A percentile compares a stretch with the other conserved stretches of the same genome.
Conservation (phyloP, 2,797 vertebrate species). For the Brotula barbata region DNA sequence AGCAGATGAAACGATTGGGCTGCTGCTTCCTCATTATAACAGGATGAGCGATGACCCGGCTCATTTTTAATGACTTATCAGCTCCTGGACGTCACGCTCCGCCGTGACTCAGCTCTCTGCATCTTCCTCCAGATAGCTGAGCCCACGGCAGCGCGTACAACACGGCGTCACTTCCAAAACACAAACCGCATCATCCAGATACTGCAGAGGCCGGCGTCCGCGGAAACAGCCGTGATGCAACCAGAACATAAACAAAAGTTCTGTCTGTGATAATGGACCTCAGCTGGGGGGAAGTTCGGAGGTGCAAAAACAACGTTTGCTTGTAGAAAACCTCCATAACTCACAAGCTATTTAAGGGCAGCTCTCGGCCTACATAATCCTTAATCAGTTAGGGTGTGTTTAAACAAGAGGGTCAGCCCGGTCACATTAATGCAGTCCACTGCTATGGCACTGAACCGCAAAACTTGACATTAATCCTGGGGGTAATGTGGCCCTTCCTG, state of each 20-base stretch:
- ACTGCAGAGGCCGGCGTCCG: slow-evolving; percentile 50
- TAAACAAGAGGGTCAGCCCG: slow-evolving; percentile 75
- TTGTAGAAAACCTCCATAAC: slow-evolving; percentile 63
- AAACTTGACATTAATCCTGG: slow-evolving; percentile 83
- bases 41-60: slow-evolving; percentile 71
- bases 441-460: slow-evolving; percentile 62
- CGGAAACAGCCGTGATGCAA: slow-evolving; percentile 63
- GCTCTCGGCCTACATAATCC: slow-evolving; percentile 68
- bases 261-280: slow-evolving; percentile 27
- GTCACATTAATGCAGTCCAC: slow-evolving; percentile 69
- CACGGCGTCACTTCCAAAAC: slow-evolving; percentile 35
- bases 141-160: slow-evolving; percentile 37
- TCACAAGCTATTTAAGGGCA: slow-evolving; percentile 69
- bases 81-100: slow-evolving; percentile 43
- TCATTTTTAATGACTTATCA: slow-evolving; percentile 63
- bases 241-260: slow-evolving; percentile 52
- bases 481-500: slow-evolving; percentile 82
- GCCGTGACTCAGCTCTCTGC: slow-evolving; percentile 73
- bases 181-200: slow-evolving; percentile 43
- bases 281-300: slow-evolving; percentile 47
- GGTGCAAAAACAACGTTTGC: slow-evolving; percentile 56
- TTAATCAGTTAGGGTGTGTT: slow-evolving; percentile 75
- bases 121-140: slow-evolving; percentile 72
- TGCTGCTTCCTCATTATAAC: slow-evolving; percentile 71
- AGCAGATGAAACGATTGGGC: slow-evolving; percentile 60